Percentiles rank a stretch among this genome's conserved stretches.
phyloP scores from a whole-genome alignment of 2,113 vertebrate species.

The Penelope pileata region DNA sequence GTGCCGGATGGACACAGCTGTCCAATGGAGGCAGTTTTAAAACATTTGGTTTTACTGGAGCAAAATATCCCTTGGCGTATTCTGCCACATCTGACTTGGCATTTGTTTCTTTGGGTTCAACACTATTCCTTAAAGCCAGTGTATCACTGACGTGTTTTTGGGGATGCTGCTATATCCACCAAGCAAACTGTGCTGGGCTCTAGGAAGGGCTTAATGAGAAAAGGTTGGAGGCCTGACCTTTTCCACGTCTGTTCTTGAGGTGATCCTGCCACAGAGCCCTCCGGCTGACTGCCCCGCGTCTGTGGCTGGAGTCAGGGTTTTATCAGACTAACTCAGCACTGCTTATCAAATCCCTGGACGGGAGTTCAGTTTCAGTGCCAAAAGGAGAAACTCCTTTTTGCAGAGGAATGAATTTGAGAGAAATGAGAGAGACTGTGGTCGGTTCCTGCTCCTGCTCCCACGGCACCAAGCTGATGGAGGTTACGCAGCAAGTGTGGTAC shows the following conservation, averaged over 20 bases:
- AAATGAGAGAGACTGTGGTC: neutral
- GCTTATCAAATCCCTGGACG: neutral
- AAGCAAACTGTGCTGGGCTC: neutral
- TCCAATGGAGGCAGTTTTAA: neutral
- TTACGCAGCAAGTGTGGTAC: neutral
- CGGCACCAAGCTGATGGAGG: neutral
- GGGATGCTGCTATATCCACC: neutral
- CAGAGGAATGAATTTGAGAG: neutral
- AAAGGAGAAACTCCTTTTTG: neutral
- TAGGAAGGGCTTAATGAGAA: conserved; percentile 21
- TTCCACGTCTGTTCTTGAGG: neutral
- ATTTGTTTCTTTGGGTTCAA: conserved; percentile 16
- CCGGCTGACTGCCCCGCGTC: neutral
- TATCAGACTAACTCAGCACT: conserved; percentile 26
- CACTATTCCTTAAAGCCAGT: neutral
- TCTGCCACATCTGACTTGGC: neutral
- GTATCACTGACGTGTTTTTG: neutral
- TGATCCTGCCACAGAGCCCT: neutral
- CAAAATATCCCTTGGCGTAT: neutral
- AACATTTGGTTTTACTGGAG: neutral
- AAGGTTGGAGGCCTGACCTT: conserved; percentile 52
- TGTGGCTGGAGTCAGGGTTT: neutral
- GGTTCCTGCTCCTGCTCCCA: neutral
- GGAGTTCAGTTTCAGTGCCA: neutral
- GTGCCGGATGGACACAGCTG: neutral